Evolutionary conservation across 35 echinoderm and acorn worm species (phyloP), one percentile per base, ranked within the genome.

Genomic region (Stichopus chloronotus): DNA sequence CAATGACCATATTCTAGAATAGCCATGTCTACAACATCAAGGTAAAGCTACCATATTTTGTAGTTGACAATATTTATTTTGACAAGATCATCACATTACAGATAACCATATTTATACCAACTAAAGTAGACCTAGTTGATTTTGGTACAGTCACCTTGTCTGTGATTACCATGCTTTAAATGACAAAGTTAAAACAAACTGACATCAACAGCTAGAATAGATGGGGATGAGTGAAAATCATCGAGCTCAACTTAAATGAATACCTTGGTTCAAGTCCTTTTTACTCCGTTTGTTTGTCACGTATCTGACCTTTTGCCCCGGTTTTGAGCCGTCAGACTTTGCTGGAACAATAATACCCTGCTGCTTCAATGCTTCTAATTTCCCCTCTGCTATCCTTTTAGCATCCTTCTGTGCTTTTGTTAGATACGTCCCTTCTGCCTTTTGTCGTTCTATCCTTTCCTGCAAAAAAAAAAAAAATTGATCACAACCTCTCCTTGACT

Each of bases 351-450:
- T 93, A 6, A 96, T 78, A 54, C 97, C 97, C 83, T 96, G 97
- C 61, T 96, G 93, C 78, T 77, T 92, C 92, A 99, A 71, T 0
- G 94, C 93, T 65, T 74, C 93, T 58, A 99, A 55, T 87, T 88
- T 93, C 5, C 89, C 97, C 77, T 96, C 94, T 9, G 95, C 95
- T 74, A 93, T 84, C 14, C 93, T 79, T 81, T 92, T 96, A 9
- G 91, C 95, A 65, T 94, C 92, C 63, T 94, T 96, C 58, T 99
- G 95, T 7, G 91, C 92, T 74, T 93, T 91, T 24, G 93, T 99
- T 52, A 99, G 17, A 77, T 95, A 99, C 25, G 92, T 99, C 53
- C 97, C 97, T 59, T 99, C 93, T 78, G 85, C 90, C 57, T 95
- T 99, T 58, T 90, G 61, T 59, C 76, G 56, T 78, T 96, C 93